Evolutionary conservation across 1,140 invertebrate genomes (phyloP), one percentile per base, ranked within the genome.

Genomic region (Drosophila nebulosa): DNA sequence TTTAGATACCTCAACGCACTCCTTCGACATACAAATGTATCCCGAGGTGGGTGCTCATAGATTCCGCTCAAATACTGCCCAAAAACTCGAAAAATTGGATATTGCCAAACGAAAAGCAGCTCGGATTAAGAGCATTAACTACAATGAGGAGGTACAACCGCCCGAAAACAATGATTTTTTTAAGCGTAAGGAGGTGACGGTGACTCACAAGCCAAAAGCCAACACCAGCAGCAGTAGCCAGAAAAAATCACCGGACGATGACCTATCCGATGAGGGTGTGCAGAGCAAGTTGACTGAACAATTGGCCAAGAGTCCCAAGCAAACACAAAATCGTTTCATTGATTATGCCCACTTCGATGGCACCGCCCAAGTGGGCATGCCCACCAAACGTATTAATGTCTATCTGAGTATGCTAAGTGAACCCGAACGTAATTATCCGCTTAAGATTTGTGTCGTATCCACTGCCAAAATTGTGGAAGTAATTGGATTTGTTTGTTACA

Each of bases 301-400:
- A 73, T 91, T 98, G 26, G 93, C 95, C 77, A 95, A 95, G 72
- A 96, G 93, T 80, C 95, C 95, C 0, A 93, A 94, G 85, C 86
- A 96, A 57, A 95, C 96, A 21, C 93, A 95, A 78, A 97, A 97
- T 92, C 96, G 97, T 21, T 98, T 97, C 92, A 94, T 96, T 53
- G 95, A 97, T 88, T 99, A 96, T 93, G 96, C 97, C 10, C 97
- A 95, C 91, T 98, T 96, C 92, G 97, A 99, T 94, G 97, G 97
- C 66, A 96, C 94, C 83, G 96, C 95, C 24, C 96, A 96, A 91
- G 93, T 96, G 71, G 96, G 95, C 30, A 92, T 96, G 62, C 94
- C 95, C 30, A 95, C 95, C 4, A 96, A 96, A 90, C 96, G 95
- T 76, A 96, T 96, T 78, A 94, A 94, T 77, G 96, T 99, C 69